Percentiles rank a stretch among this genome's conserved stretches.
phyloP scores from a whole-genome alignment of 2,797 vertebrate genomes.

The Meda fulgida region DNA sequence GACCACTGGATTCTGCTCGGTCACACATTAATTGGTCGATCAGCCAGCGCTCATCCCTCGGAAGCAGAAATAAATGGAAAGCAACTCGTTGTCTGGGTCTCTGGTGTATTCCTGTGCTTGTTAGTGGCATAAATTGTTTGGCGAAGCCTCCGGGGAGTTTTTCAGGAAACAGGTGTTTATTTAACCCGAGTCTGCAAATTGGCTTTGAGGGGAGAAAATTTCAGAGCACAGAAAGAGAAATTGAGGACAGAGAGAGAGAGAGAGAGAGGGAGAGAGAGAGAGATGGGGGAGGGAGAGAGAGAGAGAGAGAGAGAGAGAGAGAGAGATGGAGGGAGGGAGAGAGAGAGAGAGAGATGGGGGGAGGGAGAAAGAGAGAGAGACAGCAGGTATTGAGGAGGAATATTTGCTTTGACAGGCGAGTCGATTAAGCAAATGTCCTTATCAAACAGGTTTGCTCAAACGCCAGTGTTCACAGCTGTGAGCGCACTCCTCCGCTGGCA shows the following conservation, averaged over 20 bases:
- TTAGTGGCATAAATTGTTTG: conserved; percentile 72
- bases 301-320: no score
- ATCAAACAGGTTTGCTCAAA: conserved; percentile 50
- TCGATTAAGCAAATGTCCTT: conserved; percentile 62
- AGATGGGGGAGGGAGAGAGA: neutral
- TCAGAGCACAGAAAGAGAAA: conserved; percentile 1
- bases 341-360: neutral
- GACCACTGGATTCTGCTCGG: neutral
- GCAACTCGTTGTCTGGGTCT: conserved; percentile 27
- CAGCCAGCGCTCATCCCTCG: conserved; percentile 1
- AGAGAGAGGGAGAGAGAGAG: conserved; percentile 5
- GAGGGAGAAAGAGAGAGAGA: neutral
- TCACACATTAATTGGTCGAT: conserved; percentile 32
- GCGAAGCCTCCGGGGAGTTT: conserved; percentile 55
- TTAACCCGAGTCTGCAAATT: conserved; percentile 64
- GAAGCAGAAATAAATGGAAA: conserved; percentile 37
- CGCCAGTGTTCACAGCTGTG: conserved; percentile 54
- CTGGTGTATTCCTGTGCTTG: conserved; percentile 69
- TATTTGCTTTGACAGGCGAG: conserved; percentile 55
- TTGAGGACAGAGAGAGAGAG: conserved; percentile 8
- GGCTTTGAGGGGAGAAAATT: conserved; percentile 54
- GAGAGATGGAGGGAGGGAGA: no score
- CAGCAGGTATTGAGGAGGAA: conserved; percentile 31
- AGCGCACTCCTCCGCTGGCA: conserved; percentile 40
- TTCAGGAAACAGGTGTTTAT: conserved; percentile 69